A percentile compares a stretch with the other conserved stretches of the same genome.
phyloP scores from a whole-genome alignment of 64 coral and sea anemone genomes.

The Dendrophyllia cribrosa region DNA sequence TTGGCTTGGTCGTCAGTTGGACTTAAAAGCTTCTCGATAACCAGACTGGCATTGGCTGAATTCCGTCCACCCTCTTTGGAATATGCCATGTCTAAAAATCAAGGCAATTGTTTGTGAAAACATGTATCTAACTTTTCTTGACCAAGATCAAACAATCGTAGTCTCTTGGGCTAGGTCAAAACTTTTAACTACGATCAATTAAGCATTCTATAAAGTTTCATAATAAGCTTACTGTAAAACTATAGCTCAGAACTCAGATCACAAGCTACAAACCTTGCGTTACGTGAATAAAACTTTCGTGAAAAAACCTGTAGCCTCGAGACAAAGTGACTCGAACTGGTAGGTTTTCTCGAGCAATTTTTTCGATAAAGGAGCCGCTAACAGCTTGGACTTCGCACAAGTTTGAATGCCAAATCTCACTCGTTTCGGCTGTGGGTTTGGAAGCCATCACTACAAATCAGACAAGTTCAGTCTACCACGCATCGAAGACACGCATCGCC shows the following conservation, averaged over 20 bases:
- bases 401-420: conserved; percentile 35
- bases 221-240: no score
- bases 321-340: conserved; percentile 7
- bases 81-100: conserved; percentile 66
- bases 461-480: background rate
- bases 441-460: no score
- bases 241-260: background rate
- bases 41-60: conserved; percentile 43
- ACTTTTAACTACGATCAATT: background rate
- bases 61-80: conserved; percentile 41
- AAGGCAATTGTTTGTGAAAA: background rate
- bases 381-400: background rate
- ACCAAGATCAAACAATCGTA: background rate
- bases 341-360: conserved; percentile 25
- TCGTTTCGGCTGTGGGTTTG: no score
- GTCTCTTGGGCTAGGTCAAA: background rate
- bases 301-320: conserved; percentile 43
- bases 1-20: conserved; percentile 27
- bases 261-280: conserved; percentile 12
- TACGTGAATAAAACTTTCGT: conserved; percentile 15
- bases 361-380: conserved; percentile 26
- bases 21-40: conserved; percentile 30
- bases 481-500: conserved; percentile 4
- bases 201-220: background rate
- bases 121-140: background rate